Conservation (phyloP, 1,140 invertebrate species). For the Musca vetustissima region DNA sequence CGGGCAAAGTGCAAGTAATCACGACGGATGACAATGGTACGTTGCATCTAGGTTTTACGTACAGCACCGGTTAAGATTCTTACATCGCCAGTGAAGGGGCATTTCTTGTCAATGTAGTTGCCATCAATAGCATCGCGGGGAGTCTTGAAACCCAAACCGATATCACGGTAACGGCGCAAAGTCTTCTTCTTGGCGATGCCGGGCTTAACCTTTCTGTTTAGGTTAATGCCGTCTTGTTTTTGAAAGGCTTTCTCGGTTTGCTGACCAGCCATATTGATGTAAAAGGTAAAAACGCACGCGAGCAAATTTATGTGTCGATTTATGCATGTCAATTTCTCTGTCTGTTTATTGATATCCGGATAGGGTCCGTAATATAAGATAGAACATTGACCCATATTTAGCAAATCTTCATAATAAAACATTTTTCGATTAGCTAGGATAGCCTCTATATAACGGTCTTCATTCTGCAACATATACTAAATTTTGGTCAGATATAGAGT, state of each 20-base stretch:
- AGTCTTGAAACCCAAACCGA: slow-evolving; percentile 98
- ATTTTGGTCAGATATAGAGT: no score
- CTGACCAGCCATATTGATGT: slow-evolving; percentile 57
- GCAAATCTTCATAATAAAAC: no score
- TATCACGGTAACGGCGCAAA: slow-evolving; percentile 85
- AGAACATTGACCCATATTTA: no score
- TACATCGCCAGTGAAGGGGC: slow-evolving; percentile 98
- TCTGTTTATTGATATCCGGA: no score
- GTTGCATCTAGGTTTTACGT: slow-evolving; percentile 98
- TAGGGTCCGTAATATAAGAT: no score
- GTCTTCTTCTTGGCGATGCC: slow-evolving; percentile 73
- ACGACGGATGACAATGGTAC: slow-evolving; percentile 95
- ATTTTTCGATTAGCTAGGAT: no score
- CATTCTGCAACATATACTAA: no score
- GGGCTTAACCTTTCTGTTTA: slow-evolving; percentile 83
- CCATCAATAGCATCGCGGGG: slow-evolving; percentile 96
- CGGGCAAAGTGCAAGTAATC: slow-evolving; percentile 98
- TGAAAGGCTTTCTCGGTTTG: slow-evolving; percentile 91
- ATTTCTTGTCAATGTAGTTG: slow-evolving; percentile 99
- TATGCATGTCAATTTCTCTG: no score
- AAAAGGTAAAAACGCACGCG: slow-evolving; percentile 49
- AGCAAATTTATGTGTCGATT: no score
- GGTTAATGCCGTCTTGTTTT: slow-evolving; percentile 94
- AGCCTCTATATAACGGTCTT: no score
- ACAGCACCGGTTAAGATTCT: slow-evolving; percentile 96